Evolutionary conservation across 2,797 vertebrate genomes (phyloP), one percentile per base, ranked within the genome.

Genomic region (Microchirus variegatus): DNA sequence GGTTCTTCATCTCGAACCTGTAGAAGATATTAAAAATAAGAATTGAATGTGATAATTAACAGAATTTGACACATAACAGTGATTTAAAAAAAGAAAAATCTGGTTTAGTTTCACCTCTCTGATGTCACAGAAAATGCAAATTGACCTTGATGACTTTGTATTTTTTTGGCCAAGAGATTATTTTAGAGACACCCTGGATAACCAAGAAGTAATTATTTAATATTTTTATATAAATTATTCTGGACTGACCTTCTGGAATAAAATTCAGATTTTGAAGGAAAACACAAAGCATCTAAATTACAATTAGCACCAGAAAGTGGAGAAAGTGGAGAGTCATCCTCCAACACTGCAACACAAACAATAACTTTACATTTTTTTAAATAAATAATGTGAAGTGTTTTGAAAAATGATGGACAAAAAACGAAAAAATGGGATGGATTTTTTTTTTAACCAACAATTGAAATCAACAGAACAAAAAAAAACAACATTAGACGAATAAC

Each of bases 1-100:
- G 95, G 93, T 45, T 93, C 92, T 79, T 95, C 95, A 92, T 95
- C 93, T 81, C 88, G 91, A 62, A 90, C 94, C 97, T 99, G 77
- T 98, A 76, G 11, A 89, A 67, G 18, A 50, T 69, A 75, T 75
- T 1, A 78, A 70, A 81, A 48, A 35, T 18, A 31, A 67, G n/a
- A 63, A 54, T 55, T 77, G 31, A 70, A 2, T 11, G 2, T 17
- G 31, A 31, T 36, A 0, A 16, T 2, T 17, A 41, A 22, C 0
- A 69, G 51, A 57, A 67, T 42, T 77, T 38, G 51, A 54, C 0
- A 54, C 4, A 22, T 3, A 37, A 44, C 9, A 67, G 31, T 31
- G 7, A 22, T 61, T 17, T 5, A 3, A 54, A 22, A 50, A 15
- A 15, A 75, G 1, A 16, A 75, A 2, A n/a, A 26, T 51, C 74